Evolutionary conservation across 1,140 invertebrate species (phyloP).

Genomic region (Rhopalosiphum padi): DNA sequence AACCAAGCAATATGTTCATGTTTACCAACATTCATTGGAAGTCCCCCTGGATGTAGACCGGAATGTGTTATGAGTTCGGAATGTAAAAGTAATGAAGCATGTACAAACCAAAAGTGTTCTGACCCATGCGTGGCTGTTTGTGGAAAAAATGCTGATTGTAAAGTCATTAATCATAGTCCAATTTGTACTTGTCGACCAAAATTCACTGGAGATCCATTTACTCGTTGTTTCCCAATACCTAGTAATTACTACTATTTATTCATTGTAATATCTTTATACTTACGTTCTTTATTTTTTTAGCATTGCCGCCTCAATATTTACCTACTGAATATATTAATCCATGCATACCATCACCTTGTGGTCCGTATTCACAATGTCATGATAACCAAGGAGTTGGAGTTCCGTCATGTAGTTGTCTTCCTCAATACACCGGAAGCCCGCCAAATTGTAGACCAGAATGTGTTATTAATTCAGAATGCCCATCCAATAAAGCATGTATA

Average conservation of each 20-base stretch:
- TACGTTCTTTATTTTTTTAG: slow-evolving; percentile 59
- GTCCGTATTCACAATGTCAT: slow-evolving; percentile 66
- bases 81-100: slow-evolving; percentile 65
- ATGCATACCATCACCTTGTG: slow-evolving; percentile 67
- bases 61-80: slow-evolving; percentile 67
- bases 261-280: neutral
- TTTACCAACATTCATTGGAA: slow-evolving; percentile 65
- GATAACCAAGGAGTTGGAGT: slow-evolving; percentile 66
- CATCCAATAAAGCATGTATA: slow-evolving; percentile 71
- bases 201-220: slow-evolving; percentile 69
- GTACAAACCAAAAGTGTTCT: slow-evolving; percentile 66
- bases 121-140: slow-evolving; percentile 68
- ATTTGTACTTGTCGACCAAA: slow-evolving; percentile 67
- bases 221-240: slow-evolving; percentile 66
- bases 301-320: slow-evolving; percentile 60
- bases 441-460: slow-evolving; percentile 76
- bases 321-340: slow-evolving; percentile 61
- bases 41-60: slow-evolving; percentile 67
- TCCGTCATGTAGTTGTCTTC: slow-evolving; percentile 70
- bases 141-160: slow-evolving; percentile 66
- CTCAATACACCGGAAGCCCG: slow-evolving; percentile 72
- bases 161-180: slow-evolving; percentile 68
- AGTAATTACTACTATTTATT: slow-evolving; percentile 62
- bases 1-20: slow-evolving; percentile 67
- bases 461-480: slow-evolving; percentile 71